Evolutionary conservation across 2,797 vertebrate genomes (phyloP).

Genomic region (Pitangus sulphuratus): DNA sequence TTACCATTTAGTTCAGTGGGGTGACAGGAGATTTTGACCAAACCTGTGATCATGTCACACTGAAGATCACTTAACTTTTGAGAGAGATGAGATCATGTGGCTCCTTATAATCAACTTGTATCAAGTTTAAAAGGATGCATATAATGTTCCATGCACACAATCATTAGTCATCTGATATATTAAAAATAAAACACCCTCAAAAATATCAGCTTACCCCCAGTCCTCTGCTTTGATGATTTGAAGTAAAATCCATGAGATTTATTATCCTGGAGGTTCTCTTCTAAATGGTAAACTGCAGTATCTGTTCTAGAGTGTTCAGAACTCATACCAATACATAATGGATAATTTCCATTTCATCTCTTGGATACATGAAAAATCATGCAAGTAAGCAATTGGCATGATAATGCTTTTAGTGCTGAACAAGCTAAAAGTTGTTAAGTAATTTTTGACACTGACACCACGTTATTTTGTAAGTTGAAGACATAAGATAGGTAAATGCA

Average conservation of each 20-base stretch:
- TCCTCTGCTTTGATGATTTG: not conserved
- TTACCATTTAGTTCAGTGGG: not conserved
- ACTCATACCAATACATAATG: not conserved
- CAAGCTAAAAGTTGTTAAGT: not conserved
- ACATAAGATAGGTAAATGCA: not conserved
- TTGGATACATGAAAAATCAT: not conserved
- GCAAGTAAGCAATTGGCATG: not conserved
- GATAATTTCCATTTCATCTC: not conserved
- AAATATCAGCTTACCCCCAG: not conserved
- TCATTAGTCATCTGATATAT: not conserved
- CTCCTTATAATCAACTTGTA: conserved; percentile 17
- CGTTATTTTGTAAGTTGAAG: not conserved
- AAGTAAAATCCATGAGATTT: not conserved
- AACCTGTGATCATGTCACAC: not conserved
- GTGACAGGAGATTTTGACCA: not conserved
- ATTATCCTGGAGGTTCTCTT: not conserved
- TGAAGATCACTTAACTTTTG: not conserved
- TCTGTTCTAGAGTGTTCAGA: not conserved
- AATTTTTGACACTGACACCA: not conserved
- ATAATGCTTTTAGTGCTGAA: not conserved
- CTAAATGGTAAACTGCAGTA: not conserved
- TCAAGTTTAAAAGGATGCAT: not conserved
- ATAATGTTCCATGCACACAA: not conserved
- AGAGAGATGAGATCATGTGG: not conserved
- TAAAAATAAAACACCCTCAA: not conserved